Conservation (phyloP, 2,888 invertebrate genomes). For the Parthenolecanium corni region DNA sequence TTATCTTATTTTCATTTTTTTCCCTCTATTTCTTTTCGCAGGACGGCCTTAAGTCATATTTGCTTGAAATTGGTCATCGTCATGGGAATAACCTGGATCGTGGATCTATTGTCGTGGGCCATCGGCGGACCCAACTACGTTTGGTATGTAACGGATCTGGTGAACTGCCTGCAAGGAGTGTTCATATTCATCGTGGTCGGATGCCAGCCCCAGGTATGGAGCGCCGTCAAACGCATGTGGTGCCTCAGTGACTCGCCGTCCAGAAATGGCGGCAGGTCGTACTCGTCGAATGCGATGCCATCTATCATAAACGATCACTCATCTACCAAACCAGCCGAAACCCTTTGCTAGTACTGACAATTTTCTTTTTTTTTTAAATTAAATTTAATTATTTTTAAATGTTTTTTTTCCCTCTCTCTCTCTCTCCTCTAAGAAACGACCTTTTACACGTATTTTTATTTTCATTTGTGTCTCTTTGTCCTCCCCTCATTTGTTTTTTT, state of each 20-base stretch:
- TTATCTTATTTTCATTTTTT: no score
- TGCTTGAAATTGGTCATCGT: conserved; percentile 76
- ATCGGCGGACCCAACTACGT: conserved; percentile 66
- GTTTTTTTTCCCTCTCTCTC: no score
- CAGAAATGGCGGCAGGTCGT: conserved; percentile 45
- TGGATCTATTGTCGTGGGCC: conserved; percentile 72
- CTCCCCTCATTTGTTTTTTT: no score
- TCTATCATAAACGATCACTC: conserved; percentile 54
- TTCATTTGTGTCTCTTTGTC: no score
- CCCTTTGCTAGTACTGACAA: conserved; percentile 33
- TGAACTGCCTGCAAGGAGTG: conserved; percentile 77
- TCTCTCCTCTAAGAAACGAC: no score
- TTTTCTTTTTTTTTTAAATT: no score
- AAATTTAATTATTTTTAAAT: no score
- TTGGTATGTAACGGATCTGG: conserved; percentile 73
- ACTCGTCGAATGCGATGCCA: conserved; percentile 67
- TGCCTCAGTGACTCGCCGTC: conserved; percentile 48
- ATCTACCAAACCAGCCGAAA: conserved; percentile 35
- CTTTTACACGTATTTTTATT: no score
- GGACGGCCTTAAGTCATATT: conserved; percentile 68
- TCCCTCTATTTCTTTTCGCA: conserved; percentile 39
- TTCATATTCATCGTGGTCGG: conserved; percentile 81
- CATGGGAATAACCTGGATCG: conserved; percentile 65
- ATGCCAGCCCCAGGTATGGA: conserved; percentile 71
- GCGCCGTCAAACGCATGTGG: conserved; percentile 54